Evolutionary conservation across 2,888 invertebrate species (phyloP).

Genomic region (Parnassius orleans): DNA sequence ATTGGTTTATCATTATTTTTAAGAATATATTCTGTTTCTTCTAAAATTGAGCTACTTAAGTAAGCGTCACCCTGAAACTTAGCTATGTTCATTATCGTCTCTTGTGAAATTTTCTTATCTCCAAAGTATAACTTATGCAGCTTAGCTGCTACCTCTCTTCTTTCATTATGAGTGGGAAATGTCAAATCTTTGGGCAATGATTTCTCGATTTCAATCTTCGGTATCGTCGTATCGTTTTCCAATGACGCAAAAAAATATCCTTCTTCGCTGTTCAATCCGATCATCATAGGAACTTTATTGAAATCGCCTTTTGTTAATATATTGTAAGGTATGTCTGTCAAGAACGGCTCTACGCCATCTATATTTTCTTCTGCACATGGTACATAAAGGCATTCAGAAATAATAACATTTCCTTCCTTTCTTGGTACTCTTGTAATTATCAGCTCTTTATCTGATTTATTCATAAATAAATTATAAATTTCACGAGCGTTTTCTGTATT

Average conservation of each 20-base stretch:
- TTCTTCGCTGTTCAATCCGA: conserved; percentile 57
- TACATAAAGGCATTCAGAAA: conserved; percentile 54
- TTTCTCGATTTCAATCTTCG: conserved; percentile 46
- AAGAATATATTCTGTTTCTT: conserved; percentile 53
- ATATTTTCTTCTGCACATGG: conserved; percentile 58
- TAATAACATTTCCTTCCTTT: conserved; percentile 44
- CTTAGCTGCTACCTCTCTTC: conserved; percentile 40
- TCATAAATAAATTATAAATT: conserved; percentile 52
- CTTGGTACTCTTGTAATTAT: conserved; percentile 57
- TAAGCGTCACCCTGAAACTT: conserved; percentile 51
- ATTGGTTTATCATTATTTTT: conserved; percentile 47
- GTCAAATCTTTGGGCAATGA: conserved; percentile 59
- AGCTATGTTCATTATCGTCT: conserved; percentile 49
- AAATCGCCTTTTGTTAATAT: conserved; percentile 49
- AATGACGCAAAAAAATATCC: conserved; percentile 51
- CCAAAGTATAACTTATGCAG: conserved; percentile 60
- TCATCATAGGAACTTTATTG: conserved; percentile 61
- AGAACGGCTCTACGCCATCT: conserved; percentile 60
- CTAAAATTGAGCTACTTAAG: conserved; percentile 45
- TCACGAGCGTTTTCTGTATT: conserved; percentile 51
- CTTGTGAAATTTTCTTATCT: conserved; percentile 49
- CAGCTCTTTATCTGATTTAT: conserved; percentile 53
- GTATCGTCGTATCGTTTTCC: conserved; percentile 53
- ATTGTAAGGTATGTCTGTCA: conserved; percentile 54
- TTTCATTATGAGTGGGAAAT: conserved; percentile 43